Evolutionary conservation across 2,797 vertebrate genomes (phyloP).

Genomic region (Periparus ater): DNA sequence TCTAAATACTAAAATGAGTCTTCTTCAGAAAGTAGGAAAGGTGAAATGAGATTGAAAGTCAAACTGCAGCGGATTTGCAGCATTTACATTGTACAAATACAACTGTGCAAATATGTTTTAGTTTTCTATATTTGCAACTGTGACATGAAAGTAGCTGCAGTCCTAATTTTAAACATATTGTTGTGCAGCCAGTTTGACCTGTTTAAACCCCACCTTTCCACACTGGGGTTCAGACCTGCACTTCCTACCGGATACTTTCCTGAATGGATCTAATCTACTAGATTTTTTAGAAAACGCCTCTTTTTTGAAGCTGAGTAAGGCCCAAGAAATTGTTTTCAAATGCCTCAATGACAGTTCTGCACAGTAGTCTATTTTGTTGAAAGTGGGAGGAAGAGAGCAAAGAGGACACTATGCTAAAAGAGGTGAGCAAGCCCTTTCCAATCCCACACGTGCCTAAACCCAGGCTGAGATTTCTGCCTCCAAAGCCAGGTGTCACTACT

Average conservation of each 20-base stretch:
- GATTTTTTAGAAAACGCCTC: not conserved
- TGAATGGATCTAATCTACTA: not conserved
- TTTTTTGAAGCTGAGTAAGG: not conserved
- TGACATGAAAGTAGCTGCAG: not conserved
- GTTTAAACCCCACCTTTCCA: not conserved
- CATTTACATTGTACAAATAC: not conserved
- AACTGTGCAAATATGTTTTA: not conserved
- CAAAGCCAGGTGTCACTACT: not conserved
- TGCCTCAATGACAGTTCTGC: not conserved
- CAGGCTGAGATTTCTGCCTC: not conserved
- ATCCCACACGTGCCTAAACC: rapidly evolving
- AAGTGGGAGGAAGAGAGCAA: not conserved
- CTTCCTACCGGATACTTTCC: not conserved
- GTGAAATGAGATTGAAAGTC: not conserved
- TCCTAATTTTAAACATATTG: not conserved
- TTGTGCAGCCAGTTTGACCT: not conserved
- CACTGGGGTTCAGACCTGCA: not conserved
- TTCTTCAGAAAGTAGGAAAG: not conserved
- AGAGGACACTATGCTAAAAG: not conserved
- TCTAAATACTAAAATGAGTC: not conserved
- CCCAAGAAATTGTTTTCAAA: not conserved
- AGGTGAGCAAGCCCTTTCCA: not conserved
- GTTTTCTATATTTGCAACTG: not conserved
- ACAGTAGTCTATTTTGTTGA: not conserved
- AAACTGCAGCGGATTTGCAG: not conserved